Evolutionary conservation across 2,113 vertebrate genomes (phyloP).

Genomic region (Barbus barbus): DNA sequence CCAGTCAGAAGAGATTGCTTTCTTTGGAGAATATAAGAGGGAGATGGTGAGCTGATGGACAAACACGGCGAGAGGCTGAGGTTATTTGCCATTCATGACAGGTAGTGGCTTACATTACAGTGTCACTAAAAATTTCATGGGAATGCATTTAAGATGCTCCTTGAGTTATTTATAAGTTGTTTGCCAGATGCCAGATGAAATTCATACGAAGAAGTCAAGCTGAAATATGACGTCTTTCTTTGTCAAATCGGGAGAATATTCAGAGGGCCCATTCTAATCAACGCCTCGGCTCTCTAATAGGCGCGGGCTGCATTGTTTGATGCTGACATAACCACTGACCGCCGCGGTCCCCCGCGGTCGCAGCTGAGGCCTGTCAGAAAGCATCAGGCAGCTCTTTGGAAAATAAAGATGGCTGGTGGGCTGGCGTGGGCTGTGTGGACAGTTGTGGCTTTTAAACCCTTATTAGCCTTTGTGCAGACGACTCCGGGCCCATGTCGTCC

Average conservation of each 20-base stretch:
- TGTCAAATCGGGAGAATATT: conserved; percentile 7
- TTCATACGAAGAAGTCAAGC: conserved; percentile 75
- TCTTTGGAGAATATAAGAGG: conserved; percentile 83
- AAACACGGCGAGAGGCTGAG: conserved; percentile 87
- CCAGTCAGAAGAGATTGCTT: conserved; percentile 97
- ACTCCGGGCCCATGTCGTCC: conserved; percentile 62
- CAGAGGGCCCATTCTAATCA: conserved; percentile 28
- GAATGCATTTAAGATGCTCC: conserved; percentile 80
- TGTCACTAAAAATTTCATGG: conserved; percentile 81
- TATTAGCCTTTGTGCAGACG: conserved; percentile 77
- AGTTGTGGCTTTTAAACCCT: conserved; percentile 84
- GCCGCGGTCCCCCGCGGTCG: conserved; percentile 64
- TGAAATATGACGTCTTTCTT: conserved; percentile 53
- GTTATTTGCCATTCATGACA: conserved; percentile 89
- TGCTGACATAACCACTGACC: conserved; percentile 66
- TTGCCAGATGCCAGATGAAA: conserved; percentile 77
- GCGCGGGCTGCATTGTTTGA: conserved; percentile 60
- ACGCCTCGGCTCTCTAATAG: conserved; percentile 60
- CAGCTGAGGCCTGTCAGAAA: conserved; percentile 74
- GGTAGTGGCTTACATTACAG: conserved; percentile 85
- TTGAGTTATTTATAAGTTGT: conserved; percentile 85
- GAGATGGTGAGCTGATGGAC: conserved; percentile 87
- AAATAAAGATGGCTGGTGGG: conserved; percentile 71
- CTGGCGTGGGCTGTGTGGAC: conserved; percentile 76
- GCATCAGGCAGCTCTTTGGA: conserved; percentile 73